phyloP scores from a whole-genome alignment of 2,113 vertebrate species.

The Anarhynchus alexandrinus region DNA sequence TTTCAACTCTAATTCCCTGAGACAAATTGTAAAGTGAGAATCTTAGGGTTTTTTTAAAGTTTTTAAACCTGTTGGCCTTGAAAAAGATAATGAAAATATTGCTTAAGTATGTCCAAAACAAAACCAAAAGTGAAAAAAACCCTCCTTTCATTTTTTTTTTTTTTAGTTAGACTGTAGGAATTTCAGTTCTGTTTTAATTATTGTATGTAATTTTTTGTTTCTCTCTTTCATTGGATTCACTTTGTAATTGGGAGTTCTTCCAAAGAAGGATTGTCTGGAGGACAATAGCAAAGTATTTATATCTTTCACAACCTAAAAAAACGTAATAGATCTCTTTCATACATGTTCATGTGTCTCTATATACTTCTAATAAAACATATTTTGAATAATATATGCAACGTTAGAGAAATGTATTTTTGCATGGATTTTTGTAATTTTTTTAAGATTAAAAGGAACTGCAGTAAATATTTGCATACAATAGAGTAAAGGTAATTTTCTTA shows the following conservation, averaged over 20 bases:
- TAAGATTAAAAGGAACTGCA: background rate
- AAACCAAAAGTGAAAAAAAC: background rate
- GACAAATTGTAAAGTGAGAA: background rate
- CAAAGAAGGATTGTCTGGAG: background rate
- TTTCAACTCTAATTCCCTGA: background rate
- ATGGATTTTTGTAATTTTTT: background rate
- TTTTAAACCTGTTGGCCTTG: background rate
- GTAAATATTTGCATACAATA: background rate
- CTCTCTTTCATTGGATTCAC: background rate
- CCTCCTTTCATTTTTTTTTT: background rate
- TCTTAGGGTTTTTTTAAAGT: background rate
- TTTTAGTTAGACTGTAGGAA: background rate
- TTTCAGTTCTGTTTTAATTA: background rate
- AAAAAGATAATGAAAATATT: background rate
- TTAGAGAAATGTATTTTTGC: background rate
- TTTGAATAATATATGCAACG: background rate
- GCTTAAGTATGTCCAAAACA: background rate
- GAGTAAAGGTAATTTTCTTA: background rate
- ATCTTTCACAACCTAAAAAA: background rate
- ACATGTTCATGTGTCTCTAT: background rate
- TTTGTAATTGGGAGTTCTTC: background rate
- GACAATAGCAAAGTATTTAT: background rate
- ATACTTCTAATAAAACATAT: background rate
- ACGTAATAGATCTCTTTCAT: background rate
- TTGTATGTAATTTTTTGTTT: background rate